Base-by-base conservation (phyloP, 2,888 invertebrate genomes). In the Byasa hedistus region DNA sequence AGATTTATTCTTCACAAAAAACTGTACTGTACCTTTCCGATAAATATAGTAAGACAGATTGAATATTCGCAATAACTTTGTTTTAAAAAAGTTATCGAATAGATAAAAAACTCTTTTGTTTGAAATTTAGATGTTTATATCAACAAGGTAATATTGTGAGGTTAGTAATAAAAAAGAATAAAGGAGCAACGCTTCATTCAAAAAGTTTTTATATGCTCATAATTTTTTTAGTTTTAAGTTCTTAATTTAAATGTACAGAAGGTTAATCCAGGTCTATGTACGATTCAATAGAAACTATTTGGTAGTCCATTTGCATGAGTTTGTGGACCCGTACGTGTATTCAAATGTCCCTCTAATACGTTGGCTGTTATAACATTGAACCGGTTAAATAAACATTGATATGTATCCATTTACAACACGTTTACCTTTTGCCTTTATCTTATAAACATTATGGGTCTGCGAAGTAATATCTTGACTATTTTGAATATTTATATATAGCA, bases 181-280 rank as follows among this genome's bases (percentile, higher is more conserved):
- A n/a, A 48, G n/a, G 48, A 48, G n/a, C 8, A 48, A 19, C 3
- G 48, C 1, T 3, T 3, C n/a, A 19, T 7, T 3, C 19, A 48
- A 48, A n/a, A 48, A 48, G 22, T 54, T 23, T 52, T 54, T 22
- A 54, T 22, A 54, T 7, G 52, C 3, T 4, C 23, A 39, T 12
- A 58, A 22, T 23, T 12, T 7, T 58, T 39, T 57, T 57, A 36
- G 12, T 21, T 32, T 24, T 32, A 23, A n/a, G 39, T 54, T 48
- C 21, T 32, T n/a, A 32, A 60, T 65, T 61, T 57, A 51, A 61
- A 65, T 61, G 52, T 66, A 56, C 2, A 15, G 36, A 55, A 60
- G 8, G 8, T 23, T 51, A 2, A 12, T 3, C 1, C n/a, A 56
- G 44, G 19, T 39, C 22, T 24, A 12, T 12, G 32, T 10, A 10